phyloP scores from a whole-genome alignment of 1,140 invertebrate species.

The Caerostris darwini region DNA sequence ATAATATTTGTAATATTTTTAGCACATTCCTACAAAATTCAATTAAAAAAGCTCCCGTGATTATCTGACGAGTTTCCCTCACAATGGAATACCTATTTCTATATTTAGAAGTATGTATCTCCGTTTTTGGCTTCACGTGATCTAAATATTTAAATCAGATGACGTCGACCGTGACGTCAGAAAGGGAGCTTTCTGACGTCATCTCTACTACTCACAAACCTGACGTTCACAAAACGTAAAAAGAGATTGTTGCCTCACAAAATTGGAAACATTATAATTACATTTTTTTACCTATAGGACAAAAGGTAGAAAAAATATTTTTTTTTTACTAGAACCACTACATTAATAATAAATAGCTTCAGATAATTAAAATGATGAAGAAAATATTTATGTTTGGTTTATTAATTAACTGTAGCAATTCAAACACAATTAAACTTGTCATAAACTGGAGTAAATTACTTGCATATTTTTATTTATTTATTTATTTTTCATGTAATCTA shows the following conservation, averaged over 20 bases:
- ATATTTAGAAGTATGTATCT: not conserved
- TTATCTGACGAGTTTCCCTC: too few relatives aligned
- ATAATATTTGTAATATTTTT: too few relatives aligned
- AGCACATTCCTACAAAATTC: too few relatives aligned
- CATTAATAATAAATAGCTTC: too few relatives aligned
- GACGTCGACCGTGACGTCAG: slow-evolving; percentile 14
- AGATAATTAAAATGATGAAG: too few relatives aligned
- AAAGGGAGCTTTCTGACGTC: not conserved
- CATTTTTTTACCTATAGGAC: not conserved
- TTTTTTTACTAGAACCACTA: not conserved
- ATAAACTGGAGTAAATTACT: too few relatives aligned
- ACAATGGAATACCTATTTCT: not conserved
- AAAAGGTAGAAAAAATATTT: not conserved
- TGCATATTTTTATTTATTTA: too few relatives aligned
- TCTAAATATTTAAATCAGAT: slow-evolving; percentile 8
- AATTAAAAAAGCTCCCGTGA: too few relatives aligned
- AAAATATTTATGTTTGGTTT: too few relatives aligned
- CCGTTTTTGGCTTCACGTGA: not conserved
- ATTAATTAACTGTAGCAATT: too few relatives aligned
- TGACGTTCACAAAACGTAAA: not conserved
- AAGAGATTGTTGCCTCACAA: not conserved
- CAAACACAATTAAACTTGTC: too few relatives aligned
- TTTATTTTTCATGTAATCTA: too few relatives aligned
- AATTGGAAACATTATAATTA: not conserved
- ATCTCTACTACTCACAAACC: not conserved